These are phyloP conservation scores for Drosophila kambysellisi DNA, from an alignment of 2,888 invertebrate genomes.

Conservation along the genomic window DNA sequence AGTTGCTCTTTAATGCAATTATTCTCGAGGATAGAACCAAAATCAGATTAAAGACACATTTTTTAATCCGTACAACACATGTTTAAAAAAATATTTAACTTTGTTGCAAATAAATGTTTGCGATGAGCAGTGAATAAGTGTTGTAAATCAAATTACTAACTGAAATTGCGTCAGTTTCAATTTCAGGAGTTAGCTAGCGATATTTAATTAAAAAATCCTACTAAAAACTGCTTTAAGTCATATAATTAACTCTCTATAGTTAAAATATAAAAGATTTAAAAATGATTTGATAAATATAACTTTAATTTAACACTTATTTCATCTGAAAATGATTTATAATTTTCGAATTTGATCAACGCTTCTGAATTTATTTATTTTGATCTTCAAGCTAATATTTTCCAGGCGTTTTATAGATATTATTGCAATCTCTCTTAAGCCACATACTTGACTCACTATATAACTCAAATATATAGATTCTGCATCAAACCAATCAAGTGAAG, in stretches of 20 bases:
- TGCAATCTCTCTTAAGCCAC: not conserved
- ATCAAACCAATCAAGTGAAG: not conserved
- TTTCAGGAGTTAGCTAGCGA: not conserved
- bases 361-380: not conserved
- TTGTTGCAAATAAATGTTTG: constrained; percentile 39
- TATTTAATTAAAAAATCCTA: not conserved
- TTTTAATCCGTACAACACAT: not conserved
- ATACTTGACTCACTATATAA: not conserved
- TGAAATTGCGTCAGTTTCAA: not conserved
- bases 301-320: too few species aligned
- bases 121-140: constrained; percentile 50
- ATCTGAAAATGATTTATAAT: not conserved
- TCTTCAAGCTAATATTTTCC: not conserved
- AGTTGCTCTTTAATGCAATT: not conserved
- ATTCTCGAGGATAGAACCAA: not conserved
- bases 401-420: not conserved
- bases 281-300: not conserved
- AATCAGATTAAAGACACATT: not conserved
- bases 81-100: constrained; percentile 17
- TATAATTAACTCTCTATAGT: not conserved
- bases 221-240: not conserved
- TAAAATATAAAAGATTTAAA: not conserved
- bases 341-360: not conserved
- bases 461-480: not conserved
- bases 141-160: constrained; percentile 14